Base-by-base conservation (phyloP, 1,140 invertebrate species). In the Pseudobourletiella spinata region DNA sequence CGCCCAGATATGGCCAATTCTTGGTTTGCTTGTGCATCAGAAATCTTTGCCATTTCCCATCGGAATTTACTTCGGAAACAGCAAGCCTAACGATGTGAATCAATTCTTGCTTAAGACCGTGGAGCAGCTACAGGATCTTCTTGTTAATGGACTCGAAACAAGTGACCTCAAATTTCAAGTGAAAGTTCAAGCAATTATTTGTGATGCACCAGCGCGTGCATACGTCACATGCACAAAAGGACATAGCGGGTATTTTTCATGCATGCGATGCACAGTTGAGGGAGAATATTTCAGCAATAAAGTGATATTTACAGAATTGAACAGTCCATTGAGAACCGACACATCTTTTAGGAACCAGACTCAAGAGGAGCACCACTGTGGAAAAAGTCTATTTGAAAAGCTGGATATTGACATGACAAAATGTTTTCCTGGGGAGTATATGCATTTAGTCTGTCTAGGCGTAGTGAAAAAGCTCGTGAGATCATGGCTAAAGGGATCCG, bases 401-500 rank as follows among this genome's bases (percentile, higher is more conserved):
- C 29, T 63, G 2, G 16, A 2, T 22, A 14, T 71, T 48, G 28
- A 43, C 2, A 56, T 68, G 50, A 43, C 68, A 2, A 43, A 32
- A 50, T 30, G 57, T 22, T 72, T 72, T 62, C 51, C 65, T 4
- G 30, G 64, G 1, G 68, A 70, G 35, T 69, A 68, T 25, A 70
- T 70, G 66, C 67, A 70, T 42, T 46, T 51, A 2, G 60, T 74
- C 11, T 74, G 67, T 57, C 57, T 75, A 25, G 74, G 73, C 14
- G 67, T 73, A 18, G 63, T 68, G 1, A 67, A 63, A 57, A 73
- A 67, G 65, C 29, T 76, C 1, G 29, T 73, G 24, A 22, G 61
- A 35, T 22, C 71, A 2, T 76, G 72, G 73, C 30, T 71, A 18
- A 66, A 52, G 65, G 26, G n/a, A n/a, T 32, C n/a, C 25, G 28